phyloP scores from a whole-genome alignment of 37 sponge, comb jelly and placozoan species.

The Axinella damicornis region DNA sequence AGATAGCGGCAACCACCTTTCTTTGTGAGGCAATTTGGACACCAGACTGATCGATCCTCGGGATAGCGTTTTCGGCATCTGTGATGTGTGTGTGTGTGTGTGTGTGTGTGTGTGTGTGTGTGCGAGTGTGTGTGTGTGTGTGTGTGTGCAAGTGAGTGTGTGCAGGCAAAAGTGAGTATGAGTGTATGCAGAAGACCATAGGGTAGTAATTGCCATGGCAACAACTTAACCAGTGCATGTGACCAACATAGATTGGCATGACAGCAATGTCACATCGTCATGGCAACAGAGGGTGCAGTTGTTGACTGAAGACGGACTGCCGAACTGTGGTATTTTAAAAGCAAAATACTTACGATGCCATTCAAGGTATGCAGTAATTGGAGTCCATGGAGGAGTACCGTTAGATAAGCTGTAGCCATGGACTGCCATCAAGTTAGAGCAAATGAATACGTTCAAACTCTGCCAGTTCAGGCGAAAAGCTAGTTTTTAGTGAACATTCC shows the following conservation, averaged over 20 bases:
- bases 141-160: not conserved
- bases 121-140: constrained; percentile 25
- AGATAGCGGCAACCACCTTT: constrained; percentile 51
- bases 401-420: no score
- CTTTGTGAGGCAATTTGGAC: constrained; percentile 42
- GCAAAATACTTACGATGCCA: no score
- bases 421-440: no score
- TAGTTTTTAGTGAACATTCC: no score
- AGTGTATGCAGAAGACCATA: not conserved
- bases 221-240: not conserved
- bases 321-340: not conserved
- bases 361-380: no score
- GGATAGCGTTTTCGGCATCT: constrained; percentile 45
- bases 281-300: not conserved
- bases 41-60: constrained; percentile 4
- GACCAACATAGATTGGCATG: not conserved
- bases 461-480: no score
- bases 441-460: no score
- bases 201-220: not conserved
- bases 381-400: no score
- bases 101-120: not conserved
- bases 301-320: not conserved
- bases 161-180: not conserved
- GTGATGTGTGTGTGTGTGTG: not conserved
- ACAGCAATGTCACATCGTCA: no score